Percentiles rank a stretch among this genome's conserved stretches.
Evolutionary conservation across 2,113 vertebrate species (phyloP).

Genomic region (Dicrurus megarhynchus): DNA sequence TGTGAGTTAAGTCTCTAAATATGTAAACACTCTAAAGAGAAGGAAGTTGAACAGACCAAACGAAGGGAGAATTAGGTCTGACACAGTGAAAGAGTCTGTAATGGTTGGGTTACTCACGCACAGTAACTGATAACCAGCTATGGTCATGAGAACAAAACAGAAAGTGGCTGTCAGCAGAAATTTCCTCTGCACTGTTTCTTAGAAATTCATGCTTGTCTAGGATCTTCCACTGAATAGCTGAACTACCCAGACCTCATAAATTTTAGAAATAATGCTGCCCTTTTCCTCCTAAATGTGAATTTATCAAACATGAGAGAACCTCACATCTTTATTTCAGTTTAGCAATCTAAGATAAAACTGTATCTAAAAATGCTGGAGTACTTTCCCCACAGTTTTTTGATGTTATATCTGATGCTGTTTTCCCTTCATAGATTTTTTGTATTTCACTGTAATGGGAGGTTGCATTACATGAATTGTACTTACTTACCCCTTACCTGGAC

Average conservation of each 20-base stretch:
- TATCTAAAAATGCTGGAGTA: not conserved
- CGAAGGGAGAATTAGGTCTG: not conserved
- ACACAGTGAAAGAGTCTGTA: not conserved
- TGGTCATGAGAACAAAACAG: not conserved
- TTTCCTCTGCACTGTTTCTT: not conserved
- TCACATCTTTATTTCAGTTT: not conserved
- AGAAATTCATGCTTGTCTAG: not conserved
- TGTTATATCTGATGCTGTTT: not conserved
- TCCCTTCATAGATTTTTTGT: not conserved
- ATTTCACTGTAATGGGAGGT: not conserved
- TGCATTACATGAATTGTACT: not conserved
- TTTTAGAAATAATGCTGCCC: not conserved
- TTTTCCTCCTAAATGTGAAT: not conserved
- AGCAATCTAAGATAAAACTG: fast-evolving
- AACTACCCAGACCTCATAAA: not conserved
- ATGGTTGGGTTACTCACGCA: not conserved
- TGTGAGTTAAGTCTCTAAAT: not conserved
- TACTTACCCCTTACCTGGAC: not conserved
- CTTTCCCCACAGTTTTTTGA: not conserved
- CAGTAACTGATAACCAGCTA: fast-evolving
- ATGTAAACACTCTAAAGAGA: not conserved
- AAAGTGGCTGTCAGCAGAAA: not conserved
- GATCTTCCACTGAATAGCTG: not conserved
- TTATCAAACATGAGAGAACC: not conserved
- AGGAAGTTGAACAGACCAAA: not conserved